Evolutionary conservation across 2,888 invertebrate species (phyloP).

Genomic region (Eretmocerus hayati): DNA sequence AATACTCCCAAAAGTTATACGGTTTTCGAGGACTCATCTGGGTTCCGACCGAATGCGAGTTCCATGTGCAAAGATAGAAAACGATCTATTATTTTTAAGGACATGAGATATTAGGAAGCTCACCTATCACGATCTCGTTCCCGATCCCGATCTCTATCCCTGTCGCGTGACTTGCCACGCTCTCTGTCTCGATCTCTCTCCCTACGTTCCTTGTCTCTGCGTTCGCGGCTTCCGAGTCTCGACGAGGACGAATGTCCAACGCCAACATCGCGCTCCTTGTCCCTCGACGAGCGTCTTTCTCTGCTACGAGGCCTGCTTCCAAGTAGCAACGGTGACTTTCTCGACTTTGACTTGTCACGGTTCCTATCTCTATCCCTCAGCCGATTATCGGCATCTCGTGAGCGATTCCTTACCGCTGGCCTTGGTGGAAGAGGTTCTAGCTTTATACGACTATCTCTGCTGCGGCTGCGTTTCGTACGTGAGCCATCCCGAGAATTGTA

Average conservation of each 20-base stretch:
- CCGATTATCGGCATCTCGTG: slow-evolving; percentile 7
- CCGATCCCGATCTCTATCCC: slow-evolving; percentile 29
- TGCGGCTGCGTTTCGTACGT: slow-evolving; percentile 38
- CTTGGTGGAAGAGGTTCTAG: slow-evolving; percentile 20
- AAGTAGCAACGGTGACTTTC: neutral
- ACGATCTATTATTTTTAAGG: too few species aligned
- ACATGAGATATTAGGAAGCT: too few species aligned
- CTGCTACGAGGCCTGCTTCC: slow-evolving; percentile 37
- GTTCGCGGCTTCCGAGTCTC: neutral
- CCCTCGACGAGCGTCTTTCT: slow-evolving; percentile 23
- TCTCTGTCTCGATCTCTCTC: neutral
- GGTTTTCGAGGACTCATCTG: too few species aligned
- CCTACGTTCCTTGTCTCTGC: neutral
- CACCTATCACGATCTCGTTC: slow-evolving; percentile 38
- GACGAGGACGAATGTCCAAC: too few species aligned
- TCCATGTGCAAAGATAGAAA: too few species aligned
- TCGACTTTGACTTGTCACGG: slow-evolving; percentile 30
- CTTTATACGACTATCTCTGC: slow-evolving; percentile 39
- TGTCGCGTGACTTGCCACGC: neutral
- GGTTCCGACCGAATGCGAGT: too few species aligned
- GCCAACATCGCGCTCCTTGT: neutral
- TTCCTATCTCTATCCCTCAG: slow-evolving; percentile 33
- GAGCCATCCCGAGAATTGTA: slow-evolving; percentile 34
- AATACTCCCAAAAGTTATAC: too few species aligned
- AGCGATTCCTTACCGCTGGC: neutral